Base-by-base conservation (phyloP, 2,797 vertebrate genomes). In the Pangasius macronema region DNA sequence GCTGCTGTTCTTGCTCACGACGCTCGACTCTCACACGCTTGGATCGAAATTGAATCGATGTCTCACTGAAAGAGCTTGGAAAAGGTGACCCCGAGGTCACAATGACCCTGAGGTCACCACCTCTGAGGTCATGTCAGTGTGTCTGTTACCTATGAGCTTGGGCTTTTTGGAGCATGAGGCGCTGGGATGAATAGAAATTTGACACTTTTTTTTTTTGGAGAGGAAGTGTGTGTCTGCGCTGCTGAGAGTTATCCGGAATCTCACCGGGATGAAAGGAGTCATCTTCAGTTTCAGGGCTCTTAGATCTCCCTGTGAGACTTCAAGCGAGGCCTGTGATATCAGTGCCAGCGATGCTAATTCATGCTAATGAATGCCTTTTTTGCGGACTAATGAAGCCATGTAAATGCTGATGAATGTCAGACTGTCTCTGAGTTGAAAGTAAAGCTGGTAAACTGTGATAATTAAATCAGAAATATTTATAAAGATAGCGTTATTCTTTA, bases 61-160 rank as follows among this genome's bases (percentile, higher is more conserved):
- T 84, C 63, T 49, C 51, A 88, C 57, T 65, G 79, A 83, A 85
- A 87, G 87, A 86, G 88, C 86, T 88, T 91, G 42, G 89, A 88
- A 67, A 86, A 87, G 83, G 84, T 90, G 88, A 90, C 86, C 82
- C 85, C 86, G 92, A 91, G 92, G 95, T 95, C 93, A 93, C 93
- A 91, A 91, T 92, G 90, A 88, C 91, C 89, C 72, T 4, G 73
- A 67, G 84, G 94, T 94, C 94, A 93, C 93, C 22, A 59, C 83
- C 68, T 49, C 67, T n/a, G 55, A 94, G 93, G 70, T 88, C 83
- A 87, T 91, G 88, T 91, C 91, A 87, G 86, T 92, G 92, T 93
- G 85, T 27, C 84, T n/a, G 72, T 39, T 85, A 63, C 70, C 39
- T 55, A 30, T 14, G 20, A 36, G 65, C 20, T 22, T 53, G 18